Conservation (phyloP, 1,140 invertebrate genomes). For the Achatina immaculata region DNA sequence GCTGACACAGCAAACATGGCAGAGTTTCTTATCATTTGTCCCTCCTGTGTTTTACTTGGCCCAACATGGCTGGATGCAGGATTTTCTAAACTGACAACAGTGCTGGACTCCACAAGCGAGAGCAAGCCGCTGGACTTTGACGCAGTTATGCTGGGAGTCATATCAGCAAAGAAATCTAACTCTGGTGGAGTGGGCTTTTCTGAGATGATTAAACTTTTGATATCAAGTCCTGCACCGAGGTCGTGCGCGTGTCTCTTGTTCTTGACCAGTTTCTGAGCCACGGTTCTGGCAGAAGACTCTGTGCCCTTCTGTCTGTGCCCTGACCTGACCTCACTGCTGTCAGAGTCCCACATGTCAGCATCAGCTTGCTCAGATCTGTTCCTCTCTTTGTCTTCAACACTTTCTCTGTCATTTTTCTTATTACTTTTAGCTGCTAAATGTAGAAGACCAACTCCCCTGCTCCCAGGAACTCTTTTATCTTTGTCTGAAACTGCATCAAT, state of each 20-base stretch:
- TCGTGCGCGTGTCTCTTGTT: slow-evolving; percentile 21
- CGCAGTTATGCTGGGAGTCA: slow-evolving; percentile 46
- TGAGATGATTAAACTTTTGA: slow-evolving; percentile 41
- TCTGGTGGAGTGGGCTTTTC: slow-evolving; percentile 18
- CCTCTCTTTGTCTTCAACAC: too few species aligned
- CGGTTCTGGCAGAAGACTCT: too few species aligned
- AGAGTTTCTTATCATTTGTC: background rate
- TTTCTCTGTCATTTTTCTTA: background rate
- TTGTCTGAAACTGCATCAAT: too few species aligned
- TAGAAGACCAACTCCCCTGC: background rate
- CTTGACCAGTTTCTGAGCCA: too few species aligned
- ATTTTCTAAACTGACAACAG: background rate
- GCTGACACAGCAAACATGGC: background rate
- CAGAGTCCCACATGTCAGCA: too few species aligned
- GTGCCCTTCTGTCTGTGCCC: too few species aligned
- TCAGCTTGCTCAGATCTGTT: too few species aligned
- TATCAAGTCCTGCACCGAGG: slow-evolving; percentile 40
- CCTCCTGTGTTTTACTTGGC: background rate
- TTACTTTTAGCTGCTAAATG: background rate
- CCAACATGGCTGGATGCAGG: background rate
- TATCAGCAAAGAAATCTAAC: slow-evolving; percentile 55
- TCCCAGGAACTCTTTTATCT: background rate
- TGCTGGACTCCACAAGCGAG: background rate
- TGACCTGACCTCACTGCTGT: too few species aligned
- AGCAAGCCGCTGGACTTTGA: background rate